Evolutionary conservation across 2,797 vertebrate genomes (phyloP), one percentile per base, ranked within the genome.

Genomic region (Avahi laniger): DNA sequence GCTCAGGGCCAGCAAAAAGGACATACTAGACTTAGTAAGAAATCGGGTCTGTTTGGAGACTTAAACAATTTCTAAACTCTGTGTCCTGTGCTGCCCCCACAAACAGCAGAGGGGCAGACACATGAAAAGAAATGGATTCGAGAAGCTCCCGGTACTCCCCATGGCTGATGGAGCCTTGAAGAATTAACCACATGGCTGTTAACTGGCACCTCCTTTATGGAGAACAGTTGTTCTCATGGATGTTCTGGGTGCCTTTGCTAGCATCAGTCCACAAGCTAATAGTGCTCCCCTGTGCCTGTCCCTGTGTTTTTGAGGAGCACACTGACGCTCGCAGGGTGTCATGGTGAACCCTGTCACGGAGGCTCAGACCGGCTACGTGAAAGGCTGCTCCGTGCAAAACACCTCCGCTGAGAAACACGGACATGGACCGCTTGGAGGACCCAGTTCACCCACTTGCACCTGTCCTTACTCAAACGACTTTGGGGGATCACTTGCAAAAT

Each of bases 401-500:
- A 4, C 11, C 17, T 20, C 17, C 13, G 1, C 30, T 35, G 12
- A 17, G 65, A 46, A 38, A 17, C 57, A 18, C 14, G 0, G 6
- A 38, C 10, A 35, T 0, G 8, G 46, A 7, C 41, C 14, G 11
- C 17, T 2, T 14, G 7, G 28, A 67, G 33, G 35, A 2, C 69
- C 52, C 4, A 3, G 48, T 3, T 1, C 1, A 0, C 4, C 79
- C 33, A 28, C 14, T 15, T 73, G 52, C 0, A 28, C 6, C 41
- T 2, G 1, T 22, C 57, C 5, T 38, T 4, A 1, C 24, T 13
- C 76, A 75, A 17, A 35, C 0, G 48, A 20, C 50, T 20, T 0
- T 0, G 7, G 4, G 10, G 0, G 0, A 24, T n/a, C 15, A 1
- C 41, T 15, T 4, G 9, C 35, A 24, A 50, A 76, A 80, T 0